Percentiles rank a stretch among this genome's conserved stretches.
Evolutionary conservation across 2,888 invertebrate species (phyloP).

Genomic region (Hemicrepidius hirtus): DNA sequence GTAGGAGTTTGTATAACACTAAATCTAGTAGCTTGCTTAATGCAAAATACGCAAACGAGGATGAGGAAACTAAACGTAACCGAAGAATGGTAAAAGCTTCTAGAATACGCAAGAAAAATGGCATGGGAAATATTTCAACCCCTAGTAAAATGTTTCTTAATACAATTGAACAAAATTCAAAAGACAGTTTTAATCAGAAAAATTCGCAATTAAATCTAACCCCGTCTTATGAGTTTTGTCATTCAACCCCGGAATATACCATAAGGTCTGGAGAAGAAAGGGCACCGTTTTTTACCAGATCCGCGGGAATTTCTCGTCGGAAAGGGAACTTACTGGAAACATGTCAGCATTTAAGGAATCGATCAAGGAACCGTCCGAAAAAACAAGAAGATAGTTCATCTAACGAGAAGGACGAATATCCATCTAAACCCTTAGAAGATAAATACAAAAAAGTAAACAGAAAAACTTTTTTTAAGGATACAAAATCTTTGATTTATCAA

Average conservation of each 20-base stretch:
- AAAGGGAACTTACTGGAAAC: neutral
- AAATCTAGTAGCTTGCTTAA: constrained; percentile 16
- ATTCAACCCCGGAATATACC: neutral
- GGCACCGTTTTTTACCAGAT: neutral
- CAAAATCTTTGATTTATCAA: constrained; percentile 10
- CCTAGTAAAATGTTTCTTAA: neutral
- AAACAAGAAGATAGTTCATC: too few species aligned
- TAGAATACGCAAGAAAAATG: neutral
- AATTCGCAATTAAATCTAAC: neutral
- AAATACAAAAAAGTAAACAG: neutral
- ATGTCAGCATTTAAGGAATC: constrained; percentile 1
- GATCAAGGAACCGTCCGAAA: too few species aligned
- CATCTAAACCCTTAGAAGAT: neutral
- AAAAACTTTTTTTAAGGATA: constrained; percentile 2
- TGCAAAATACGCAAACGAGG: neutral
- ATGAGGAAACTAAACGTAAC: neutral
- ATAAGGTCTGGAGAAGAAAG: neutral
- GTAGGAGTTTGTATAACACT: neutral
- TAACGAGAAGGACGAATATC: too few species aligned
- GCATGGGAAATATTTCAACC: neutral
- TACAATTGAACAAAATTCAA: constrained; percentile 1
- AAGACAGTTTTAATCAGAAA: neutral
- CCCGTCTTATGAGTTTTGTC: constrained; percentile 4
- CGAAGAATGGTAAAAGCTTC: neutral
- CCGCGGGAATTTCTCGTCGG: neutral